Base-by-base conservation (phyloP, 2,797 vertebrate species). In the Sylvilagus floridanus region DNA sequence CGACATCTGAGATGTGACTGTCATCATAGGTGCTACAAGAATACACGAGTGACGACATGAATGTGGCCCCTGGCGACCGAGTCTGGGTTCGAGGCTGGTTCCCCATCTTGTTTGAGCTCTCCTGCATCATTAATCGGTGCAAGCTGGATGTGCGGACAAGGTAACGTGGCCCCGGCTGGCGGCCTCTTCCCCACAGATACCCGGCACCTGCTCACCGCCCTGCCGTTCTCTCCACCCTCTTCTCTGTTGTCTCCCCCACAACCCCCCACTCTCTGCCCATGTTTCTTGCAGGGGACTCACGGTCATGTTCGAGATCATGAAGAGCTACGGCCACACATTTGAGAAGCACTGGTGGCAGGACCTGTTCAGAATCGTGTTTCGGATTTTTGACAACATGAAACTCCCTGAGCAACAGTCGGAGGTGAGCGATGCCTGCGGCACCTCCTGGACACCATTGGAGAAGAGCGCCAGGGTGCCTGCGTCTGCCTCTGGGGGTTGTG, bases 271-370 rank as follows among this genome's bases (percentile, higher is more conserved):
- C 54, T 83, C 9, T 60, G 84, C 30, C 37, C 84, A 75, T 97
- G 28, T 90, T 96, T 94, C 88, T 83, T 10, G 60, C 97, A 99
- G 99, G 96, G 99, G 99, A 37, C 98, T 99, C 95, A 99, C 99
- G 0, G 99, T 99, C 96, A 99, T 99, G 99, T 99, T 99, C 97
- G 99, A 99, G 98, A 99, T 99, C 96, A 99, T 99, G 99, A 99
- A 99, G 98, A 99, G 99, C 96, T 99, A 99, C 0, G 99, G 99
- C 13, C 98, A 99, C 96, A 99, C 99, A 30, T 99, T 99, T 95
- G 99, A 99, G 97, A 99, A 99, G 88, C 99, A 99, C 90, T 99
- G 99, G 99, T 99, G 99, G 99, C 99, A 99, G 79, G 99, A 99
- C 97, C 98, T 99, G 85, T 99, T 99, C 97, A 98, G 99, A 95